These are phyloP conservation scores for Ceratina calcarata DNA, from an alignment of 1,140 invertebrate species.

Conservation along the genomic window DNA sequence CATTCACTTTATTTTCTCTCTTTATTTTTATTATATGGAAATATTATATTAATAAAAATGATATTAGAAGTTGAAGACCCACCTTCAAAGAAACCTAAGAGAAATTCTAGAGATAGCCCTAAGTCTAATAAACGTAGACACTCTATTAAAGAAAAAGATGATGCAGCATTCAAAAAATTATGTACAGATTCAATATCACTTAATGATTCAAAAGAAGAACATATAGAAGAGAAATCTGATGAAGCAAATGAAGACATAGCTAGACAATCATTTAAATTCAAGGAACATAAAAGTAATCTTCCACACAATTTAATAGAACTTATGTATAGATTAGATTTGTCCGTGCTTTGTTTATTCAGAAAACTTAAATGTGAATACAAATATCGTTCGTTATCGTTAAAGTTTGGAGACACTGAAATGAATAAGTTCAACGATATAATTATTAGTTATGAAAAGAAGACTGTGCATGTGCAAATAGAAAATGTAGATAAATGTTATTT, in stretches of 20 bases:
- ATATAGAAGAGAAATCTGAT: background rate
- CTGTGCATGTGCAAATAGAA: slow-evolving; percentile 56
- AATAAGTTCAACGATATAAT: slow-evolving; percentile 50
- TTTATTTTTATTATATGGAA: too few relatives aligned
- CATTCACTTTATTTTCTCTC: too few relatives aligned
- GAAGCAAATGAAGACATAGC: background rate
- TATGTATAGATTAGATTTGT: slow-evolving; percentile 6
- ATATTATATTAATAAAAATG: too few relatives aligned
- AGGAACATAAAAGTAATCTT: background rate
- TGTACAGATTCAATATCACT: background rate
- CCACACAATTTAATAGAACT: background rate
- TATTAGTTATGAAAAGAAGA: slow-evolving; percentile 48
- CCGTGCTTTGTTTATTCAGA: slow-evolving; percentile 1
- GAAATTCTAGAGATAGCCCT: too few relatives aligned
- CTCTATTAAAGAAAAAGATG: too few relatives aligned
- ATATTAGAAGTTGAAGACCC: too few relatives aligned
- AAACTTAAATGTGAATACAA: background rate
- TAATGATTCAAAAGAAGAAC: background rate
- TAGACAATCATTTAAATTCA: background rate
- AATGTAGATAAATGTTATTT: slow-evolving; percentile 55
- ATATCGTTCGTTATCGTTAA: background rate
- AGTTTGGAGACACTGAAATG: background rate
- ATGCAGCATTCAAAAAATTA: too few relatives aligned
- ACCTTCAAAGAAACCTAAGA: too few relatives aligned
- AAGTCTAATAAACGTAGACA: too few relatives aligned